Evolutionary conservation across 2,113 vertebrate species (phyloP).

Genomic region (Cynocephalus volans): DNA sequence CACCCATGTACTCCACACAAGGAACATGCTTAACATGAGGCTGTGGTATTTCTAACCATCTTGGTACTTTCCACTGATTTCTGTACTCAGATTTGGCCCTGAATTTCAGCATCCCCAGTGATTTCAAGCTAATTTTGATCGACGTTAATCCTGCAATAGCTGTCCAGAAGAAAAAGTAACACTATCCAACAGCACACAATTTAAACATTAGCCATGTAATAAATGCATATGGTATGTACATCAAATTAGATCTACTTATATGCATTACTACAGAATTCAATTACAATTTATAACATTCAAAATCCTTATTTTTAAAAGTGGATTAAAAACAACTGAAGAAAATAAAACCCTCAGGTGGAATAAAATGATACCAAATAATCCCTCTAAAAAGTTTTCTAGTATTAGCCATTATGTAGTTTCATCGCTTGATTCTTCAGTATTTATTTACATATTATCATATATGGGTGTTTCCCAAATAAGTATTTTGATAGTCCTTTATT

Average conservation of each 20-base stretch:
- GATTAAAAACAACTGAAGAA: not conserved
- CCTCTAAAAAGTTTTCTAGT: not conserved
- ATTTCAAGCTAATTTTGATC: slow-evolving; percentile 1
- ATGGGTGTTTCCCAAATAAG: not conserved
- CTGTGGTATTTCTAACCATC: not conserved
- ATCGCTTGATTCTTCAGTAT: not conserved
- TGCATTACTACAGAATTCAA: not conserved
- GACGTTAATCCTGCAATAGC: not conserved
- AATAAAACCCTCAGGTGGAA: not conserved
- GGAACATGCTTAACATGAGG: rapidly evolving
- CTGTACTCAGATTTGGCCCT: not conserved
- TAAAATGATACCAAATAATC: slow-evolving; percentile 30
- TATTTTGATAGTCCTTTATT: not conserved
- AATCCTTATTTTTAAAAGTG: not conserved
- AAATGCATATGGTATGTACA: not conserved
- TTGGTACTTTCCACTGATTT: not conserved
- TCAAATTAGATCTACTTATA: not conserved
- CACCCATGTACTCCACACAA: rapidly evolving
- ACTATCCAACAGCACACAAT: not conserved
- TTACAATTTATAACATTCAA: not conserved
- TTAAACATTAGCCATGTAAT: not conserved
- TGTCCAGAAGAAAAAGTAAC: not conserved
- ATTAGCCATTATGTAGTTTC: not conserved
- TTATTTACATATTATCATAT: not conserved
- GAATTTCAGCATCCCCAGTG: not conserved